phyloP scores from a whole-genome alignment of 2,797 vertebrate genomes.

The Microctenopoma stevenorrisi region DNA sequence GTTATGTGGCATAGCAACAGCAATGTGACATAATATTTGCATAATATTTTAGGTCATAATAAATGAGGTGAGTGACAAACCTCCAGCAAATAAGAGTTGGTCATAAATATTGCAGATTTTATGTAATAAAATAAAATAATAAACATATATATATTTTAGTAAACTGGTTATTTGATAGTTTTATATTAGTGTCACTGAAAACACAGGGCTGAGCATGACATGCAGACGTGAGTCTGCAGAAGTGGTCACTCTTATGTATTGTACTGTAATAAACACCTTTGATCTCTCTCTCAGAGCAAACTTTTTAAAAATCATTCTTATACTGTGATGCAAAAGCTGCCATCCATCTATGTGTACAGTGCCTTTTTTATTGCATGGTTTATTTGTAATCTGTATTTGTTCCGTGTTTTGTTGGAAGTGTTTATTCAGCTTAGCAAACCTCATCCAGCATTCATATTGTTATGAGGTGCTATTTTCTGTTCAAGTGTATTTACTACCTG shows the following conservation, averaged over 20 bases:
- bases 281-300: neutral
- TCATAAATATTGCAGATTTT: too few relatives aligned
- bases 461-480: neutral
- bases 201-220: neutral
- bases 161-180: too few relatives aligned
- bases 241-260: neutral
- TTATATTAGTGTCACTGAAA: neutral
- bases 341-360: neutral
- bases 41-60: too few relatives aligned
- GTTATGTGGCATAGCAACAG: too few relatives aligned
- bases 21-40: too few relatives aligned
- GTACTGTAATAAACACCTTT: conserved; percentile 5
- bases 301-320: neutral
- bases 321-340: neutral
- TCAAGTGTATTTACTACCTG: conserved; percentile 9
- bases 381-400: neutral
- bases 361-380: neutral
- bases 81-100: too few relatives aligned
- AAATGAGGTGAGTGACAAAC: too few relatives aligned
- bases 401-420: neutral
- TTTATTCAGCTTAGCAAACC: neutral
- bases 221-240: neutral
- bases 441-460: conserved; percentile 2
- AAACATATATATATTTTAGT: too few relatives aligned
- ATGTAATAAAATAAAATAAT: too few relatives aligned